A percentile compares a stretch with the other conserved stretches of the same genome.
These are phyloP conservation scores for Microctenopoma stevenorrisi DNA, from an alignment of 2,797 vertebrate genomes.

Conservation along the genomic window DNA sequence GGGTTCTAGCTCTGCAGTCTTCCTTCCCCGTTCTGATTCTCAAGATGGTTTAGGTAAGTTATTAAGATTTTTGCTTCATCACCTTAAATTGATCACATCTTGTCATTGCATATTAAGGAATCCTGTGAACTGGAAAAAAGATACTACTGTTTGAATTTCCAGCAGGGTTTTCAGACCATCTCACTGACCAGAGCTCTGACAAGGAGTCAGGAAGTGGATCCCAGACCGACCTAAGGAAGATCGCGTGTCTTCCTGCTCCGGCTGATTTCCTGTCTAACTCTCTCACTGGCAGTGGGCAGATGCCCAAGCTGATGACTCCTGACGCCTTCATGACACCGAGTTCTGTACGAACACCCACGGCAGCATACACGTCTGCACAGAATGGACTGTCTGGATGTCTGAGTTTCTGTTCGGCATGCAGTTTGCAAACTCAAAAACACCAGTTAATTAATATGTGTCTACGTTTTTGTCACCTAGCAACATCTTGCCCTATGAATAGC, in stretches of 20 bases:
- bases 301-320: conserved; percentile 97
- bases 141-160: conserved; percentile 6
- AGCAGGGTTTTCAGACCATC: conserved; percentile 88
- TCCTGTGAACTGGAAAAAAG: background rate
- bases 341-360: conserved; percentile 79
- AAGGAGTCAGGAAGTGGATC: conserved; percentile 89
- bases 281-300: conserved; percentile 72
- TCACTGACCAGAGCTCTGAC: conserved; percentile 89
- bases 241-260: conserved; percentile 88
- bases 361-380: background rate
- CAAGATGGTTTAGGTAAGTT: conserved; percentile 91
- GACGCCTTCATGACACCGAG: conserved; percentile 98
- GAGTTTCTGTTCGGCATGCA: background rate
- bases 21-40: conserved; percentile 83
- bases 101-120: background rate
- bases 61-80: background rate
- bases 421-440: conserved; percentile 6
- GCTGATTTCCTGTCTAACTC: conserved; percentile 90
- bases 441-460: background rate
- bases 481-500: conserved; percentile 5
- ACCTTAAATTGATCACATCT: background rate
- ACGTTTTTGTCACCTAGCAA: conserved; percentile 23
- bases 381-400: background rate
- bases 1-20: conserved; percentile 76
- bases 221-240: conserved; percentile 90